Evolutionary conservation across 1,140 invertebrate genomes (phyloP), one percentile per base, ranked within the genome.

Genomic region (Medauroidea extradentata): DNA sequence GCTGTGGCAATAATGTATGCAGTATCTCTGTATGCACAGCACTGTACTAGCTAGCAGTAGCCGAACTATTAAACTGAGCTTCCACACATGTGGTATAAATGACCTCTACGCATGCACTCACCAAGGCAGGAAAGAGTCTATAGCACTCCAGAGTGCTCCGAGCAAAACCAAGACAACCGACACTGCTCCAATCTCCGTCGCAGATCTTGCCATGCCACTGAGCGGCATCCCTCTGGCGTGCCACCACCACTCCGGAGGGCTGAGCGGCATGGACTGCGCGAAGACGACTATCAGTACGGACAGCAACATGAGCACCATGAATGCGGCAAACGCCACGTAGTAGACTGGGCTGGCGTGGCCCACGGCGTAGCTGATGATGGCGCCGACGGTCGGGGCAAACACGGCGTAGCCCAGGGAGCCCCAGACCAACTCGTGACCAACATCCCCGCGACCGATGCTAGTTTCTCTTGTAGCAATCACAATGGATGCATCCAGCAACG

Each of bases 201-300:
- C 83, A 63, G 87, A 89, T 38, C 84, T 81, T 14, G 84, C 79
- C n/a, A 88, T 81, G 7, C 85, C 80, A 48, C 82, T 87, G 85
- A 89, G 85, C 7, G 86, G 86, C 58, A 88, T 70, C 4, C 84
- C 86, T 65, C 85, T 80, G 1, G 87, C 89, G 64, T 89, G 87
- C 86, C 87, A 89, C 86, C 87, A 89, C 85, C 87, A 89, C 69
- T 90, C 88, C 2, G 87, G 87, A 3, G 87, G 86, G 65, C 85
- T 86, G 4, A 90, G 71, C 1, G 87, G 87, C 84, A 89, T 88
- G 42, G 80, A 83, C 81, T 72, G 79, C 50, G 85, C 81, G 42
- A 81, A 74, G 14, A 87, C 62, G 0, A 88, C 75, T 43, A 90
- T 80, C 0, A 87, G 66, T 1, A 85, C 79, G 24, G 85, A 81